phyloP scores from a whole-genome alignment of 2,113 vertebrate species.

The Cochlearius cochlearius region DNA sequence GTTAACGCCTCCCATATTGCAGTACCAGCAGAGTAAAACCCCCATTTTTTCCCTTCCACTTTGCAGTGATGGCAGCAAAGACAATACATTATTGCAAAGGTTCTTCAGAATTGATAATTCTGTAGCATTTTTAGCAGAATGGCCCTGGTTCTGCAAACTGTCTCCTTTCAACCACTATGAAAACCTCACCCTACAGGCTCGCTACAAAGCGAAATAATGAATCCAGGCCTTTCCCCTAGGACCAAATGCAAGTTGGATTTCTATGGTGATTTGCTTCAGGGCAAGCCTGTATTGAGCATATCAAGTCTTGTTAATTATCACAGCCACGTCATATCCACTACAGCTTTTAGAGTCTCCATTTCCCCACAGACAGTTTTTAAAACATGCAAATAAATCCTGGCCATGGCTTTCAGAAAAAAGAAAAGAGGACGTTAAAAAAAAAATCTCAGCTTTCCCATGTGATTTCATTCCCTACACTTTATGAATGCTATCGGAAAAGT shows the following conservation, averaged over 20 bases:
- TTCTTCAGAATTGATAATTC: neutral
- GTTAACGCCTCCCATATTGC: neutral
- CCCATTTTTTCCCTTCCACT: neutral
- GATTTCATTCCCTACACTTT: neutral
- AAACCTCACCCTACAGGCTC: neutral
- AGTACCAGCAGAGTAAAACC: neutral
- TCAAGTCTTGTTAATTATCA: neutral
- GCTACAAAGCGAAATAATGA: neutral
- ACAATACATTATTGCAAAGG: accelerated
- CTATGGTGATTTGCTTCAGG: neutral
- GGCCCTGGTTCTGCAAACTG: neutral
- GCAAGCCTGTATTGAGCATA: neutral
- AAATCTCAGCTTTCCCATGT: neutral
- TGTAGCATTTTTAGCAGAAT: neutral
- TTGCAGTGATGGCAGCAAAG: neutral
- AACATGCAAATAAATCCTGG: neutral
- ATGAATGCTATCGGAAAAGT: neutral
- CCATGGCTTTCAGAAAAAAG: neutral
- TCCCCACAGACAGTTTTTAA: neutral
- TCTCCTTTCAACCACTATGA: neutral
- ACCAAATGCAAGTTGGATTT: neutral
- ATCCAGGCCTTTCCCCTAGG: neutral
- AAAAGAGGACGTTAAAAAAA: neutral
- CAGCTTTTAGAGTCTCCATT: neutral
- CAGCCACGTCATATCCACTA: neutral